Evolutionary conservation across 2,113 vertebrate genomes (phyloP), one percentile per base, ranked within the genome.

Genomic region (Gymnobelideus leadbeateri): DNA sequence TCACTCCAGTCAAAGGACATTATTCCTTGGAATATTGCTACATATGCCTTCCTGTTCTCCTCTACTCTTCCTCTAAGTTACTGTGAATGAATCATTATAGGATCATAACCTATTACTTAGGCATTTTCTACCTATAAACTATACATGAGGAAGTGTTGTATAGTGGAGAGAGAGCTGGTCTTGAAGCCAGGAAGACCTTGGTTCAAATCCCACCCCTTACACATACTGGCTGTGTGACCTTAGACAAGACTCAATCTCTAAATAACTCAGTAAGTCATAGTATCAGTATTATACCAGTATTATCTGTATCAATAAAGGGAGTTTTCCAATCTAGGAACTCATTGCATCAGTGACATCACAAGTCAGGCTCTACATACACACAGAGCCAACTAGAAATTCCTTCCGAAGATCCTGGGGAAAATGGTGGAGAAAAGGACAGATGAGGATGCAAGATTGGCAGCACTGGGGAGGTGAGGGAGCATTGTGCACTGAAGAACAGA

Each of bases 81-180:
- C 91, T 37, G 89, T 89, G 37, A 92, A 94, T 24, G 61, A 89
- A 93, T 47, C 28, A 68, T n/a, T 68, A 68, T 68, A 37, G 16
- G 14, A 21, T 21, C 37, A 43, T 77, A 77, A 1, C 37, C 37
- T 28, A 49, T 95, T 51, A 51, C 19, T 91, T 92, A 3, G 19
- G n/a, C 68, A 57, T 91, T 54, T 97, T 51, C 11, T 95, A 10
- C 8, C 23, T 53, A 92, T 89, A 95, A 91, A 47, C 55, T 89
- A 89, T 43, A 94, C 3, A 37, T 49, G 37, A 43, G 16, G 52
- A 21, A 91, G 91, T 23, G 91, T 89, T n/a, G n/a, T 4, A 77
- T 77, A 43, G 37, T 43, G 37, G 1, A 43, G 37, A 77, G 37
- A n/a, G n/a, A 77, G 37, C 7, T n/a, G 68, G 68, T 37, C 3